Base-by-base conservation (phyloP, 2,888 invertebrate species). In the Lypha dubia region DNA sequence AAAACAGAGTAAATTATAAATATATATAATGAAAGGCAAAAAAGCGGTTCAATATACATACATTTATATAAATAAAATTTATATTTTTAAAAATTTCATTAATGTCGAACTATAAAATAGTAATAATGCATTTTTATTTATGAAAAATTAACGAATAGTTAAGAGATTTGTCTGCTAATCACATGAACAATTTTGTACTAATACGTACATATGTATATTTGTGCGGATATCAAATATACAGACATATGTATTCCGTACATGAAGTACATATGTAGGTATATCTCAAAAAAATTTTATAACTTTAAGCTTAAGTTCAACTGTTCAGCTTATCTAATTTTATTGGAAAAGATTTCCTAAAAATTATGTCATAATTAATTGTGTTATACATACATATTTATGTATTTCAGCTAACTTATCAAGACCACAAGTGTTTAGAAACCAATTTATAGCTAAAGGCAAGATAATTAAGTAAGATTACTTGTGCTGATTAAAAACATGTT, bases 71-170 rank as follows among this genome's bases (percentile, higher is more conserved):
- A 85, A 83, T 83, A 79, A 83, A 85, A 83, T 83, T 82, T 85
- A 81, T 84, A 81, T 84, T 81, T 84, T 84, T 68, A 81, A 81
- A 84, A 84, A 81, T 75, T 84, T 84, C 81, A 81, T 84, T 77
- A 84, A 73, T 81, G 80, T 76, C 80, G 63, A 74, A 70, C 53
- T 63, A 63, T 17, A 63, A 75, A 53, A 65, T 0, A 56, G 8
- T 53, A 62, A 7, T 53, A 62, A 49, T 41, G 65, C 22, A 32
- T 67, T 80, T 79, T 80, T 79, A 76, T 58, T 75, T 65, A 53
- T 44, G 41, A 11, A 20, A 17, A 11, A 17, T 22, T 20, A 38
- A 1, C 11, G 13, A 60, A 38, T 20, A 20, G 1, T 6, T 20
- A 38, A 38, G 3, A 41, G 22, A 24, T 49, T 49, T 2, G 20